Conservation (phyloP, 2,797 vertebrate genomes). For the Picus viridis region DNA sequence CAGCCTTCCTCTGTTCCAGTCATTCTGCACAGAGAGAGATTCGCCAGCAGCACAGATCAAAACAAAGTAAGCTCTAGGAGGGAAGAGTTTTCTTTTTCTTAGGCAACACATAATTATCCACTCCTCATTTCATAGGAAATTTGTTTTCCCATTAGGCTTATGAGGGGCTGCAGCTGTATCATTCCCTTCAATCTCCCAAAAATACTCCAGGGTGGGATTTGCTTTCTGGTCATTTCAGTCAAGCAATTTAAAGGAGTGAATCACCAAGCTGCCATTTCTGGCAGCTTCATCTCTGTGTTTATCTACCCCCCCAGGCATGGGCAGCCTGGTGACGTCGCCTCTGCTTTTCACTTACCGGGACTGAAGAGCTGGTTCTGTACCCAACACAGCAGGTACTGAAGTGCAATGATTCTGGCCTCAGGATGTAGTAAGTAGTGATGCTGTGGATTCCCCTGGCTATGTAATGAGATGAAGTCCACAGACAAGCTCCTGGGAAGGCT, state of each 20-base stretch:
- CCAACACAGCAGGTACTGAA: neutral
- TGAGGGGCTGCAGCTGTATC: slow-evolving; percentile 34
- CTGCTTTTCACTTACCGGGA: fast-evolving
- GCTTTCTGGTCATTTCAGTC: slow-evolving; percentile 1
- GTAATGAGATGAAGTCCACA: neutral
- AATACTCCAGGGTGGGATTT: neutral
- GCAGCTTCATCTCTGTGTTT: neutral
- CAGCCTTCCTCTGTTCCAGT: neutral
- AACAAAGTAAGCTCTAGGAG: slow-evolving; percentile 17
- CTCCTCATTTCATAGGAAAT: neutral
- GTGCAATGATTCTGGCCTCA: neutral
- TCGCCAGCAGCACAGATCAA: neutral
- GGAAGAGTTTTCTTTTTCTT: slow-evolving; percentile 6
- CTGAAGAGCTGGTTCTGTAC: neutral
- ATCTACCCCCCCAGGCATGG: fast-evolving
- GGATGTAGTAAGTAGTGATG: fast-evolving
- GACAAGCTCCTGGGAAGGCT: neutral
- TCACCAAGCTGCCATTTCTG: neutral
- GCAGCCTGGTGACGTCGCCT: neutral
- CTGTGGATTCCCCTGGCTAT: neutral
- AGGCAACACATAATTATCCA: slow-evolving; percentile 55
- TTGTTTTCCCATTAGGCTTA: slow-evolving; percentile 17
- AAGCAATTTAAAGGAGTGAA: neutral
- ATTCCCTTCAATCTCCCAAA: neutral
- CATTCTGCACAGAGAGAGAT: neutral